Evolutionary conservation across 2,888 invertebrate species (phyloP), one percentile per base, ranked within the genome.

Genomic region (Drosophila dives): DNA sequence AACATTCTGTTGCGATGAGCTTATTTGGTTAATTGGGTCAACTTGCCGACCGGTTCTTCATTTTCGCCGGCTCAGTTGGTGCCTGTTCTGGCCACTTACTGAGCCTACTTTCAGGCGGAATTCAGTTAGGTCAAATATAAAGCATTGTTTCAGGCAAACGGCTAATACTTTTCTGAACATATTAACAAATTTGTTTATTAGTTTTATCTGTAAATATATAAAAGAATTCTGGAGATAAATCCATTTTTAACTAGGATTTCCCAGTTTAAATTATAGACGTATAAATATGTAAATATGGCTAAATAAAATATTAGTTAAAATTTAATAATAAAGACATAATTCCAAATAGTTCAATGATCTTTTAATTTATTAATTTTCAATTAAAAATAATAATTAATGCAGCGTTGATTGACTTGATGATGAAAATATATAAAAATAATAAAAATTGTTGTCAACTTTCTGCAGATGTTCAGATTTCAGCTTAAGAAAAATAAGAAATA

Each of bases 1-100:
- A 75, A 69, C 45, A 65, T 72, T 77, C 56, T 38, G 66, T 77
- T 49, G 38, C 61, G 45, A 40, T 56, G 45, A 33, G 56, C 58
- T 74, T 12, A 67, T 72, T 64, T 61, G 34, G 60, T 29, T 68
- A 75, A 75, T 62, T 75, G 64, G 75, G 75, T 75, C 69, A 75
- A 53, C 12, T 23, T 20, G 45, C 23, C 53, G 67, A 80, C 78
- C 80, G 80, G 80, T 80, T 80, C 55, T 62, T 34, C 12, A 10
- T 29, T 29, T 33, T 15, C 6, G 23, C 59, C 6, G 34, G 20
- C 26, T 23, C 17, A 34, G 17, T 15, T 23, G 23, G 3, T 23
- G 51, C 6, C 36, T 11, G 26, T 15, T 17, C 23, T 2, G 10
- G 49, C 17, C 17, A 26, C 23, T 23, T 8, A 6, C 20, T 4